phyloP scores from a whole-genome alignment of 2,797 vertebrate genomes.

The Aselliscus stoliczkanus region DNA sequence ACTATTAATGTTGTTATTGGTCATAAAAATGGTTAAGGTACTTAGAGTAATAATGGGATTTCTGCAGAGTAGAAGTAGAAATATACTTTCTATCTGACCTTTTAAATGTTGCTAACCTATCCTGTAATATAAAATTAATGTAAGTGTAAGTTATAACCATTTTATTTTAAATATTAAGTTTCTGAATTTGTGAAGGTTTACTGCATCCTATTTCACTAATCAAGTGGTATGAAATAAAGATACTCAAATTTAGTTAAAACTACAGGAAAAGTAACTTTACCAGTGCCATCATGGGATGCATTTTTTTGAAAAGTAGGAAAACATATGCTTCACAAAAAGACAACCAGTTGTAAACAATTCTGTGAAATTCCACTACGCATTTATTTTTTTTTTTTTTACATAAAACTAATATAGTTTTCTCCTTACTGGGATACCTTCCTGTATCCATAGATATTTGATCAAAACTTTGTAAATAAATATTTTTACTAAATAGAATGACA shows the following conservation, averaged over 20 bases:
- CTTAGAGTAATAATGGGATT: constrained; percentile 44
- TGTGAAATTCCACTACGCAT: neutral
- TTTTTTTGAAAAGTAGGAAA: neutral
- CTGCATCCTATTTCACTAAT: neutral
- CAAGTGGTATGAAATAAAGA: neutral
- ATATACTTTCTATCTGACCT: constrained; percentile 40
- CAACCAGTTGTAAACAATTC: neutral
- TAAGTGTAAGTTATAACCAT: neutral
- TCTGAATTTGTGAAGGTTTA: neutral
- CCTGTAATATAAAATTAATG: constrained; percentile 28
- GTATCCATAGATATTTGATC: neutral
- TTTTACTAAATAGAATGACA: neutral
- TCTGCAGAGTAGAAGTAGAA: constrained; percentile 22
- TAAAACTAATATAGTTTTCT: neutral
- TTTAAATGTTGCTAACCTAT: constrained; percentile 17
- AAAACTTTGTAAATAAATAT: neutral
- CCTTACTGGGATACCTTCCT: neutral
- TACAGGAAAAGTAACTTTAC: neutral
- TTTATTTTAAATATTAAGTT: neutral
- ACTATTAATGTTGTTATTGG: constrained; percentile 32
- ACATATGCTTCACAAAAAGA: neutral
- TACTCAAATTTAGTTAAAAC: neutral
- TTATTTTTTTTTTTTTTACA: neutral
- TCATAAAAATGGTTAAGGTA: constrained; percentile 57
- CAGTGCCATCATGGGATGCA: neutral